Conservation (phyloP, 2,888 invertebrate species). For the Andrena haemorrhoa region DNA sequence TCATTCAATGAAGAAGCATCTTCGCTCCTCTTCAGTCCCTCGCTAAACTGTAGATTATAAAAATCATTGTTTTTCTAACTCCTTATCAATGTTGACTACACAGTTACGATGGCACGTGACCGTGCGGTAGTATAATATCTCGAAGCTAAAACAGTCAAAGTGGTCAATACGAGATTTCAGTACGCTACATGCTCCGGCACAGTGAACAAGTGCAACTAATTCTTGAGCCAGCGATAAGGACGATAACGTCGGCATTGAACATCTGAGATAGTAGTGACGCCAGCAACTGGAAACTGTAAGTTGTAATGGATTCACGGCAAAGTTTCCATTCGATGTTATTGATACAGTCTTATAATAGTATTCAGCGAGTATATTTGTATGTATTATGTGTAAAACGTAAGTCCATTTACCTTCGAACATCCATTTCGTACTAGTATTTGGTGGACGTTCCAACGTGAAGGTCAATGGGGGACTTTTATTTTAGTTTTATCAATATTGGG, state of each 20-base stretch:
- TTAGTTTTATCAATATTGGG: no score
- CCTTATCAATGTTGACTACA: not conserved
- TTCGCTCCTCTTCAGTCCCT: slow-evolving; percentile 3
- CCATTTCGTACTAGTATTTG: no score
- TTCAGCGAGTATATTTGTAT: no score
- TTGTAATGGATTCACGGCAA: not conserved
- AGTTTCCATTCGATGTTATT: not conserved
- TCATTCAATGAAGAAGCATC: slow-evolving; percentile 24
- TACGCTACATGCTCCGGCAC: not conserved
- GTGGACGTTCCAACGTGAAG: no score
- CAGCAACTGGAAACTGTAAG: not conserved
- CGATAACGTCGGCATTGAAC: not conserved
- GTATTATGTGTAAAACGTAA: no score
- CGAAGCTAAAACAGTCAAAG: not conserved
- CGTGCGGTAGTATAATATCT: not conserved
- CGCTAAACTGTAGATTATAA: not conserved
- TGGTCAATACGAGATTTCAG: not conserved
- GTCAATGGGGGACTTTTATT: no score
- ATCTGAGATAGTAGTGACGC: not conserved
- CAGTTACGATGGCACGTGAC: not conserved
- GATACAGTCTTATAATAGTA: not conserved
- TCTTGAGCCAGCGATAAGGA: not conserved
- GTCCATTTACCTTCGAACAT: no score
- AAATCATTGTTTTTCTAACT: not conserved
- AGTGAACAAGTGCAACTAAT: not conserved